Percentiles rank a stretch among this genome's conserved stretches.
Evolutionary conservation across 2,797 vertebrate species (phyloP).

Genomic region (Gambelia wislizenii): DNA sequence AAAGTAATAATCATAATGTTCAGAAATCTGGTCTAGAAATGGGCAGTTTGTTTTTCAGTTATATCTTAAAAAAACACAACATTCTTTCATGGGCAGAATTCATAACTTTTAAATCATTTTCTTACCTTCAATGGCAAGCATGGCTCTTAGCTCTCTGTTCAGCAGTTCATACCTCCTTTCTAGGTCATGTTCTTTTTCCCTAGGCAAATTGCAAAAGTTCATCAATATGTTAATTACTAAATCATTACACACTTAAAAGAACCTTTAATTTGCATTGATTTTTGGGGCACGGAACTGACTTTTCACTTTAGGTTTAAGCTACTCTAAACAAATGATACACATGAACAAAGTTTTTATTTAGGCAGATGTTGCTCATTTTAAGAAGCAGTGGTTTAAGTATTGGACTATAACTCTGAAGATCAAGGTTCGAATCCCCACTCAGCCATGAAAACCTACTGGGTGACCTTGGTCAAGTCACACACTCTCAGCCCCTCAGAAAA

Average conservation of each 20-base stretch:
- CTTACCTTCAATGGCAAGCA: conserved; percentile 99
- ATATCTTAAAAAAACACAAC: conserved; percentile 3
- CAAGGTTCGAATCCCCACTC: too few species aligned
- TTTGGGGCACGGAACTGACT: conserved; percentile 86
- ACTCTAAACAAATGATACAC: conserved; percentile 96
- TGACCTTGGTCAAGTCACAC: too few species aligned
- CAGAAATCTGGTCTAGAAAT: neutral
- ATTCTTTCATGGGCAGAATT: neutral
- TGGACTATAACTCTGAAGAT: too few species aligned
- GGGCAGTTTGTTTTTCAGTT: neutral
- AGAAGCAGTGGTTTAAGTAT: too few species aligned
- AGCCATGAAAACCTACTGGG: too few species aligned
- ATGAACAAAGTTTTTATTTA: conserved; percentile 75
- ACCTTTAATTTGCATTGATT: conserved; percentile 98
- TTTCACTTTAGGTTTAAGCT: conserved; percentile 94
- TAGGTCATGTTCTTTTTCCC: conserved; percentile 99
- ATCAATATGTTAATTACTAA: conserved; percentile 99
- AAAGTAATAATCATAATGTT: too few species aligned
- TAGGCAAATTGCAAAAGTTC: conserved; percentile 95
- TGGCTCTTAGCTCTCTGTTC: conserved; percentile 96
- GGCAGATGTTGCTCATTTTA: neutral
- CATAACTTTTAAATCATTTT: conserved; percentile 17
- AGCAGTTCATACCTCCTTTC: conserved; percentile 97
- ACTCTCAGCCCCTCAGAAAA: too few species aligned
- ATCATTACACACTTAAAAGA: conserved; percentile 99